Evolutionary conservation across 2,113 vertebrate genomes (phyloP).

Genomic region (Redunca redunca): DNA sequence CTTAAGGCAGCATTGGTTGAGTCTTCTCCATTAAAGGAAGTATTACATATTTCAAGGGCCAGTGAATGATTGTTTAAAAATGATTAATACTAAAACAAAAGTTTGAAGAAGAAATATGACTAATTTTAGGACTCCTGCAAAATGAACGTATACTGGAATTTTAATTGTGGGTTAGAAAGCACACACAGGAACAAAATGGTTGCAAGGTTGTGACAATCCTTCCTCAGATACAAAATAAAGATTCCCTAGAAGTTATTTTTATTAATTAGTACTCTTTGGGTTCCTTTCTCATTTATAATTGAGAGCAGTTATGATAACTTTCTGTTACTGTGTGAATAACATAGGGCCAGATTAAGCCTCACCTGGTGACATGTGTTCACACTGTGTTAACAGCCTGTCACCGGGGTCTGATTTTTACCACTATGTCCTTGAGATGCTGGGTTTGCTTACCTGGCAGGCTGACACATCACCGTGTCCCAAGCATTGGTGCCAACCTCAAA

Average conservation of each 20-base stretch:
- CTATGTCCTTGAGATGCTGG: not conserved
- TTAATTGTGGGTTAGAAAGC: slow-evolving; percentile 21
- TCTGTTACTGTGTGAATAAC: not conserved
- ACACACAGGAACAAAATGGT: not conserved
- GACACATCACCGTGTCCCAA: not conserved
- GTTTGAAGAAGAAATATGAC: slow-evolving; percentile 18
- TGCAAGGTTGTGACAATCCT: not conserved
- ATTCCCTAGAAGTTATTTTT: not conserved
- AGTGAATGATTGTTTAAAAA: slow-evolving; percentile 28
- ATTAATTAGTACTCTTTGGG: slow-evolving; percentile 13
- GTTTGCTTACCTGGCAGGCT: slow-evolving; percentile 10
- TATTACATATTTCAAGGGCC: slow-evolving; percentile 19
- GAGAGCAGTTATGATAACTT: not conserved
- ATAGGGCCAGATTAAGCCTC: not conserved
- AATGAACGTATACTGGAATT: slow-evolving; percentile 23
- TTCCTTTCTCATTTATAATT: not conserved
- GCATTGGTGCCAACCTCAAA: not conserved
- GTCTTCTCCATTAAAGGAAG: slow-evolving; percentile 38
- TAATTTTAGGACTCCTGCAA: not conserved
- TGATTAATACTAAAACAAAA: not conserved
- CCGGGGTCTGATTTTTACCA: not conserved
- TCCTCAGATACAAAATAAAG: slow-evolving; percentile 44
- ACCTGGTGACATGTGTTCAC: not conserved
- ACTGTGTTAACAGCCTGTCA: not conserved
- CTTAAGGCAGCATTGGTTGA: slow-evolving; percentile 58